Evolutionary conservation across 2,888 invertebrate species (phyloP), one percentile per base, ranked within the genome.

Genomic region (Parasteatoda lunata): DNA sequence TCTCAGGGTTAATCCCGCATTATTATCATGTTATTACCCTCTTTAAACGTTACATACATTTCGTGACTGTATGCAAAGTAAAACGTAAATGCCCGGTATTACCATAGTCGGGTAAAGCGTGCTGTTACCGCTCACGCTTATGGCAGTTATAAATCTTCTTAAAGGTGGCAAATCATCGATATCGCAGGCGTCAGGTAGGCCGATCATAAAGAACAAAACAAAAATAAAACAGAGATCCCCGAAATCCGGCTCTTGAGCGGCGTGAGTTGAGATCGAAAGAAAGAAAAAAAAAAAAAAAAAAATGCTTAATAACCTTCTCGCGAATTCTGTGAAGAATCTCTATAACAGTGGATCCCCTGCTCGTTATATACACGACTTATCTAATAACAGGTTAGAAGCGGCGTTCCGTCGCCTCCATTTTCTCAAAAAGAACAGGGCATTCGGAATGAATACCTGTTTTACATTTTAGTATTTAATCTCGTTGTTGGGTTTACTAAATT

Each of bases 141-240:
- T 9, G 11, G 30, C 13, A n/a, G 8, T 65, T 66, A 80, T 80
- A 80, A 80, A 80, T 80, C 80, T 80, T 66, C 48, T 13, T 30
- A 13, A 52, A 80, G 80, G 80, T 80, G 80, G 80, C 72, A 80
- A 80, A 80, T 80, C 80, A 80, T 80, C 80, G 80, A 80, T 72
- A 72, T 72, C 65, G n/a, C 80, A 80, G 80, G 80, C 80, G 80
- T 80, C 80, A 80, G 80, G 80, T 72, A 72, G 80, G 78, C 71
- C 70, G 54, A 13, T 45, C 30, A 45, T 47, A 65, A 65, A 9
- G n/a, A 59, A 59, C 9, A 59, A n/a, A 59, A n/a, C 59, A 59
- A 7, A 59, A 59, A 59, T 54, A 45, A 59, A 52, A 8, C 30
- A 64, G 73, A n/a, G n/a, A 54, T 59, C 70, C 70, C 70, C 70